A percentile compares a stretch with the other conserved stretches of the same genome.
These are phyloP conservation scores for Catharus bicknelli DNA, from an alignment of 2,113 vertebrate species.

Conservation along the genomic window DNA sequence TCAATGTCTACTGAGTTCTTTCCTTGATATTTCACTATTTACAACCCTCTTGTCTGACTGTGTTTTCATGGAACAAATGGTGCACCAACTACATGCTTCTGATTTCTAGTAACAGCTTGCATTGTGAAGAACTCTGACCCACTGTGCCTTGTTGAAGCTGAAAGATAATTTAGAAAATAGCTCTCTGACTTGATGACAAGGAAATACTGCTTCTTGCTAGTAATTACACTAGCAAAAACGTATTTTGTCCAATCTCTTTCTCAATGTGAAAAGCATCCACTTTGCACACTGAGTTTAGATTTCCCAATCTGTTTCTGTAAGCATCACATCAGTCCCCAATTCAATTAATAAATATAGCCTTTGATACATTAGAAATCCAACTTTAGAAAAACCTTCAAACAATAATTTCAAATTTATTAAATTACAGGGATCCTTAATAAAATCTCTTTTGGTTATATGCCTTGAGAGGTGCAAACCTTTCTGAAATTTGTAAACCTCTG, in stretches of 20 bases:
- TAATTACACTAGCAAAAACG: not conserved
- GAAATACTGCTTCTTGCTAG: not conserved
- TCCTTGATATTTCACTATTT: not conserved
- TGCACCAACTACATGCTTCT: not conserved
- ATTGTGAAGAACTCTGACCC: not conserved
- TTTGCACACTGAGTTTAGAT: not conserved
- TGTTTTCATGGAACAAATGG: not conserved
- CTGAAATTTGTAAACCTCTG: not conserved
- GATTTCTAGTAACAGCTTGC: not conserved
- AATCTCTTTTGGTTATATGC: rapidly evolving
- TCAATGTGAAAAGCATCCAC: not conserved
- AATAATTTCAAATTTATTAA: not conserved
- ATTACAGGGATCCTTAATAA: not conserved
- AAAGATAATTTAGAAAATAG: not conserved
- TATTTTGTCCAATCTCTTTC: not conserved
- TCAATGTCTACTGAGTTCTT: not conserved
- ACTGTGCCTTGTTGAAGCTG: not conserved
- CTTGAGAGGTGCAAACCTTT: not conserved
- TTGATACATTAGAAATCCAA: not conserved
- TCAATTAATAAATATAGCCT: not conserved
- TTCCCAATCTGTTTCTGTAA: not conserved
- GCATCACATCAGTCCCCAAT: not conserved
- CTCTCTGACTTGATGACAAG: not conserved
- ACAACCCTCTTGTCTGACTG: not conserved
- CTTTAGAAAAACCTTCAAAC: not conserved